A percentile compares a stretch with the other conserved stretches of the same genome.
These are phyloP conservation scores for Xiphophorus couchianus DNA, from an alignment of 2,113 vertebrate genomes.

Conservation along the genomic window DNA sequence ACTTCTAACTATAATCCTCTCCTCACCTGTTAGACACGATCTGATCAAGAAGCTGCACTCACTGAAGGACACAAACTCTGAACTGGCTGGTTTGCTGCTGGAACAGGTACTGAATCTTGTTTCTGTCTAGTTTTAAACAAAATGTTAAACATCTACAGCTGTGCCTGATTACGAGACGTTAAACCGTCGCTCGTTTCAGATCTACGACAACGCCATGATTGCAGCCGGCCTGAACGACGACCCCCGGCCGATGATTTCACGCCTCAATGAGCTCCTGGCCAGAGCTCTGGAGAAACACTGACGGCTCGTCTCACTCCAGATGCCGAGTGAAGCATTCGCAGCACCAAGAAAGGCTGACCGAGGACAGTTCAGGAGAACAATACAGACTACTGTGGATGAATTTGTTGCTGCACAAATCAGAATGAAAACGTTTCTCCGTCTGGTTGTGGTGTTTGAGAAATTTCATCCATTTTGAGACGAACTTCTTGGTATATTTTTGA, in stretches of 20 bases:
- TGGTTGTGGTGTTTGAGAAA: neutral
- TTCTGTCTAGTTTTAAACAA: neutral
- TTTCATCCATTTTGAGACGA: neutral
- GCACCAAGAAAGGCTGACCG: no score
- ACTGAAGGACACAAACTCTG: constrained; percentile 84
- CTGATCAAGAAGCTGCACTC: constrained; percentile 89
- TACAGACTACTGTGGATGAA: neutral
- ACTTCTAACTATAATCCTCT: neutral
- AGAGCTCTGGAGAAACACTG: constrained; percentile 89
- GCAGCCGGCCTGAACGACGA: constrained; percentile 93
- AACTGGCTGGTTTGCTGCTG: constrained; percentile 89
- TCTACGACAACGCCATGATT: constrained; percentile 99
- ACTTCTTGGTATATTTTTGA: neutral
- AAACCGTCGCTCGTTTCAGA: constrained; percentile 76
- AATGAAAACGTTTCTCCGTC: constrained; percentile 1
- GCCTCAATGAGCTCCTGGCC: constrained; percentile 89
- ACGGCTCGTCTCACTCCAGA: constrained; percentile 32
- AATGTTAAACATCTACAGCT: neutral
- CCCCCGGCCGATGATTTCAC: constrained; percentile 91
- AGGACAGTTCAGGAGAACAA: no score
- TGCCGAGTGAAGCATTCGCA: constrained; percentile 7
- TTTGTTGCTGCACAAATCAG: neutral
- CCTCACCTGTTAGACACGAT: constrained; percentile 79
- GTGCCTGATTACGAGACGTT: neutral
- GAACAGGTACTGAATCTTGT: constrained; percentile 85